phyloP scores from a whole-genome alignment of 2,113 vertebrate species.

The Siniperca knerii region DNA sequence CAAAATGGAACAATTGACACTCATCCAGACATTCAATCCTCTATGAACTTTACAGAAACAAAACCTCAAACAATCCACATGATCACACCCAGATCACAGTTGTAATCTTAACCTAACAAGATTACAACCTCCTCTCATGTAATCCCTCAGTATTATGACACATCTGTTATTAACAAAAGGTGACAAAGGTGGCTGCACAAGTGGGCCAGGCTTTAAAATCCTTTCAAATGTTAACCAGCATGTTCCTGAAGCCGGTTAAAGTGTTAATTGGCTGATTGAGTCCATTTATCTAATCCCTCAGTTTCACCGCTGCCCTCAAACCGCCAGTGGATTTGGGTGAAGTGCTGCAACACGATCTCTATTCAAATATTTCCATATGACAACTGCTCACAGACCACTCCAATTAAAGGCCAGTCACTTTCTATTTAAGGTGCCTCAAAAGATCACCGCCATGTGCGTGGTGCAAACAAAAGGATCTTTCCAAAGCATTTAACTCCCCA shows the following conservation, averaged over 20 bases:
- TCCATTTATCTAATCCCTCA: conserved; percentile 86
- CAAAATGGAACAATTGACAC: conserved; percentile 71
- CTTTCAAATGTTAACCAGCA: conserved; percentile 83
- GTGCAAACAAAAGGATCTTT: conserved; percentile 91
- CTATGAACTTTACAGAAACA: background rate
- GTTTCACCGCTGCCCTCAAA: conserved; percentile 71
- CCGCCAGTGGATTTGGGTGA: conserved; percentile 85
- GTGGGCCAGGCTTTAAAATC: conserved; percentile 46
- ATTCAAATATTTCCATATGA: conserved; percentile 90
- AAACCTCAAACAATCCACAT: background rate
- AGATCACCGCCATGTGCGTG: conserved; percentile 79
- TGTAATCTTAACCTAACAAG: conserved; percentile 66
- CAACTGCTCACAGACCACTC: conserved; percentile 84
- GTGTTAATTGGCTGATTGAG: conserved; percentile 85
- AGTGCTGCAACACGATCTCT: conserved; percentile 84
- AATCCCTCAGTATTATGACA: conserved; percentile 79
- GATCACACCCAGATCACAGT: conserved; percentile 1
- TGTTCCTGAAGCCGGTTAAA: conserved; percentile 74
- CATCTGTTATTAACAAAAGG: conserved; percentile 79
- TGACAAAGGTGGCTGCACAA: conserved; percentile 64
- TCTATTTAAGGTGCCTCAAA: conserved; percentile 77
- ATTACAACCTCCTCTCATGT: conserved; percentile 71
- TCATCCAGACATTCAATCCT: conserved; percentile 39
- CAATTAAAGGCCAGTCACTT: conserved; percentile 87
- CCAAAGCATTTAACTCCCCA: conserved; percentile 84